Evolutionary conservation across 2,113 vertebrate genomes (phyloP).

Genomic region (Triplophysa tibetana): DNA sequence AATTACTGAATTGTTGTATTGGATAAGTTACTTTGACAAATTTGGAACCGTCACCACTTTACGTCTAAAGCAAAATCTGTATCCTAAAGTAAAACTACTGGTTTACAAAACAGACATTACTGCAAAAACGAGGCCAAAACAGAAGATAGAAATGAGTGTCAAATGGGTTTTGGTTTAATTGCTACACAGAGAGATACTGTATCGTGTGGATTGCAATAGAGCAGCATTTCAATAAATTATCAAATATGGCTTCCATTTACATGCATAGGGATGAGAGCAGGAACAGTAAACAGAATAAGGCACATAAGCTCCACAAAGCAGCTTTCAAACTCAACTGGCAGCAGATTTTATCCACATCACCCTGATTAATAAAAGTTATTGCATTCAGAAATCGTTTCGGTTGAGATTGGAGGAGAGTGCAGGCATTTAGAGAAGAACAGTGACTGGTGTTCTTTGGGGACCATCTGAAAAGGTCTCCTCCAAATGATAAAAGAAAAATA

Average conservation of each 20-base stretch:
- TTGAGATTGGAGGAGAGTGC: not conserved
- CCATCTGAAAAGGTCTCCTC: not conserved
- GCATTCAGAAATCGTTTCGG: not conserved
- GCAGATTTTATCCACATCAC: not conserved
- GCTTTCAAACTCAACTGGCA: not conserved
- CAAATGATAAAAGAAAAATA: slow-evolving; percentile 5
- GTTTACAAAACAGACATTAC: no score
- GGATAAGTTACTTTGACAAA: no score
- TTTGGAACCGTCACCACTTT: no score
- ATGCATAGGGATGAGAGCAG: slow-evolving; percentile 12
- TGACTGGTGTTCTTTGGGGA: slow-evolving; percentile 32
- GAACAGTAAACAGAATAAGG: slow-evolving; percentile 31
- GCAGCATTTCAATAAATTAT: slow-evolving; percentile 61
- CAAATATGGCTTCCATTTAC: slow-evolving; percentile 49
- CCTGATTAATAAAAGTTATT: not conserved
- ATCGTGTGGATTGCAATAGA: slow-evolving; percentile 4
- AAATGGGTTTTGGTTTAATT: slow-evolving; percentile 52
- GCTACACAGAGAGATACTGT: slow-evolving; percentile 13
- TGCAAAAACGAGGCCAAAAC: not conserved
- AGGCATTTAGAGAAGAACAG: slow-evolving; percentile 29
- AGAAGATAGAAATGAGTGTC: not conserved
- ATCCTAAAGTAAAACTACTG: no score
- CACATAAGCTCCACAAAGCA: slow-evolving; percentile 28
- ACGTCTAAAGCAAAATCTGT: no score
- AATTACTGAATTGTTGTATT: no score